Evolutionary conservation across 2,113 vertebrate species (phyloP).

Genomic region (Pimephales promelas): DNA sequence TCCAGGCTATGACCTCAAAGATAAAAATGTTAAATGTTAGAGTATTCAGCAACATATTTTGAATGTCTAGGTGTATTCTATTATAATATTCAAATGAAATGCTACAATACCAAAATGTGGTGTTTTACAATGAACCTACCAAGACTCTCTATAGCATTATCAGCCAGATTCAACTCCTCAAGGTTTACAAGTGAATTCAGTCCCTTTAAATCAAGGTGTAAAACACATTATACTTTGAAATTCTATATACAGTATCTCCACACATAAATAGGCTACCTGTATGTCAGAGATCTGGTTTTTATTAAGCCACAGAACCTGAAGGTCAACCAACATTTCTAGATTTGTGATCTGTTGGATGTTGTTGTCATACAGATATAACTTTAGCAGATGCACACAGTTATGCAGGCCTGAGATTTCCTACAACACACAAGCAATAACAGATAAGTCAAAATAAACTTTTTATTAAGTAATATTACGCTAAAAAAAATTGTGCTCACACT

Average conservation of each 20-base stretch:
- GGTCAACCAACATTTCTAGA: constrained; percentile 70
- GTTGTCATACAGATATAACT: constrained; percentile 83
- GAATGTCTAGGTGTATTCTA: not conserved
- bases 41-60: not conserved
- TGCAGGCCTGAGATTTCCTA: constrained; percentile 80
- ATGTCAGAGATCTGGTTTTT: constrained; percentile 80
- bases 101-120: not conserved
- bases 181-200: constrained; percentile 78
- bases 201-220: constrained; percentile 68
- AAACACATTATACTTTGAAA: not conserved
- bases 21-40: not conserved
- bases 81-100: not conserved
- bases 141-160: constrained; percentile 79
- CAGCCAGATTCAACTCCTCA: constrained; percentile 83
- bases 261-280: constrained; percentile 67
- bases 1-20: constrained; percentile 77
- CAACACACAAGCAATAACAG: constrained; percentile 10
- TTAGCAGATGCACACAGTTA: constrained; percentile 76
- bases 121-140: constrained; percentile 70
- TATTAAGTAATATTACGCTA: no score
- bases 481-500: not conserved
- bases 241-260: not conserved
- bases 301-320: constrained; percentile 81
- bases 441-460: not conserved
- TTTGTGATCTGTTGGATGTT: constrained; percentile 79